phyloP scores from a whole-genome alignment of 2,888 invertebrate genomes.

The Dynastes maya region DNA sequence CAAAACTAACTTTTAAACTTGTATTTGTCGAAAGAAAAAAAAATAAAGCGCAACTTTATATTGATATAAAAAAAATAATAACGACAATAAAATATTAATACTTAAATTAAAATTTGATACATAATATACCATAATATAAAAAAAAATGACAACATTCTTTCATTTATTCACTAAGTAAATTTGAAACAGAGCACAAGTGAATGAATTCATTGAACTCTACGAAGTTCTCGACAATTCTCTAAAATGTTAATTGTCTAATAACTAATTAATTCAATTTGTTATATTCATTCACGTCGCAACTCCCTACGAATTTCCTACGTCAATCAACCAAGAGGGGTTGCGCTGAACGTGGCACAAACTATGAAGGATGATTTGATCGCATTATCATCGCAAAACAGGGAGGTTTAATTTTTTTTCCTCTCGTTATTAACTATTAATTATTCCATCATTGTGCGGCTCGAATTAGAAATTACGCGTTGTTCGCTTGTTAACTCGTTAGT shows the following conservation, averaged over 20 bases:
- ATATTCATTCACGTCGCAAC: neutral
- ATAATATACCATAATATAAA: neutral
- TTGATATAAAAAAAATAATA: too few relatives aligned
- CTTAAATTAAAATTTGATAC: too few relatives aligned
- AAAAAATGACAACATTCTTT: too few relatives aligned
- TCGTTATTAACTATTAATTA: too few relatives aligned
- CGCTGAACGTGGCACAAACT: neutral
- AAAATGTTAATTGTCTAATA: constrained; percentile 27
- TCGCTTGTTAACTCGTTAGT: neutral
- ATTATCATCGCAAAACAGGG: neutral
- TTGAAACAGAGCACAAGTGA: neutral
- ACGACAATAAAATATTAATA: too few relatives aligned
- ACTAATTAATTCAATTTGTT: constrained; percentile 24
- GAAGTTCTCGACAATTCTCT: neutral
- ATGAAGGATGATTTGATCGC: too few relatives aligned
- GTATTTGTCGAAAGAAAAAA: too few relatives aligned
- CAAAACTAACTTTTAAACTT: neutral
- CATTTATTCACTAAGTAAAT: neutral
- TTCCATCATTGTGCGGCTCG: neutral
- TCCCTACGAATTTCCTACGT: neutral
- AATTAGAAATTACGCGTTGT: neutral
- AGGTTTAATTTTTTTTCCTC: neutral
- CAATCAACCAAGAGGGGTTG: neutral
- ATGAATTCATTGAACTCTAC: neutral
- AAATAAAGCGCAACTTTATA: neutral